Conservation (phyloP, 1,140 invertebrate genomes). For the Cydia pomonella region DNA sequence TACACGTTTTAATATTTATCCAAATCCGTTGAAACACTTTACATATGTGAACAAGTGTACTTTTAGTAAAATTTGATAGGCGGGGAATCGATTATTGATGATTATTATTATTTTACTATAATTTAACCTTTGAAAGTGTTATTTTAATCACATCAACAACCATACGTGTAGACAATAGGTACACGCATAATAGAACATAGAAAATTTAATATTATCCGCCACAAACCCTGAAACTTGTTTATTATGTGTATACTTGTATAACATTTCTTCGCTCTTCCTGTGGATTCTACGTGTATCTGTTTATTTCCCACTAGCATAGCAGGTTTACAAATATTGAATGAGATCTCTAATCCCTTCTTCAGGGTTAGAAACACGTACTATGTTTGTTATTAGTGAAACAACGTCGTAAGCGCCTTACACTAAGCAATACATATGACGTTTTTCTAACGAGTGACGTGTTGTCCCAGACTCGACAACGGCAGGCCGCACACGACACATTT, state of each 20-base stretch:
- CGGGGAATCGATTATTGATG: too few relatives aligned
- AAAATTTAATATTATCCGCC: too few relatives aligned
- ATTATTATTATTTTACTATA: too few relatives aligned
- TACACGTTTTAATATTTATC: too few relatives aligned
- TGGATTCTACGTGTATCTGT: neutral
- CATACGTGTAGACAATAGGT: too few relatives aligned
- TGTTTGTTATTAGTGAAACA: neutral
- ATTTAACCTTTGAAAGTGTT: too few relatives aligned
- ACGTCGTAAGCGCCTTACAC: neutral
- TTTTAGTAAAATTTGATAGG: too few relatives aligned
- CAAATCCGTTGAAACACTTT: too few relatives aligned
- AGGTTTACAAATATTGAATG: slow-evolving; percentile 12
- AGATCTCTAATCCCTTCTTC: neutral
- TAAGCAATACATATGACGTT: neutral
- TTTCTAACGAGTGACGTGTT: neutral
- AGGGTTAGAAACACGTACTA: neutral
- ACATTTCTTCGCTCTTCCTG: neutral
- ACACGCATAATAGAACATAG: too few relatives aligned
- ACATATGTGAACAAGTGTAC: too few relatives aligned
- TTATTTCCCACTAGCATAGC: neutral
- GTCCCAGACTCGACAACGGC: neutral
- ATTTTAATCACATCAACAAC: too few relatives aligned
- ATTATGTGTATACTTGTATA: neutral
- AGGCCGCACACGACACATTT: slow-evolving; percentile 2
- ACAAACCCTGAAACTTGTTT: neutral